Base-by-base conservation (phyloP, 2,797 vertebrate genomes). In the Karalla daura region DNA sequence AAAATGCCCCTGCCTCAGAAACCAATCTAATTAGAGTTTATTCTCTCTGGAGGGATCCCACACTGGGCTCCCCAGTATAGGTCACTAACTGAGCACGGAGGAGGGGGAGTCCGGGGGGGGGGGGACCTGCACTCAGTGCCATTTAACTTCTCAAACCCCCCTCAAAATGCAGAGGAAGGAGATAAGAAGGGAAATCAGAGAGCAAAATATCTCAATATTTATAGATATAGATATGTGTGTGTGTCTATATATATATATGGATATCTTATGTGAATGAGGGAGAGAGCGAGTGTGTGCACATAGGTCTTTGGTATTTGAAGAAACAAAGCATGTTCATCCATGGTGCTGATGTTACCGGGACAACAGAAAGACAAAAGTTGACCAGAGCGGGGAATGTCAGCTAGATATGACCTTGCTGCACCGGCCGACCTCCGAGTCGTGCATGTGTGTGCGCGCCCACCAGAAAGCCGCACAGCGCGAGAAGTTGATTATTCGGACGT, bases 341-440 rank as follows among this genome's bases (percentile, higher is more conserved):
- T 66, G 83, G 82, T 23, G 59, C 66, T 78, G 77, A 67, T 52
- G 91, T 94, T 87, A 81, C 93, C 91, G 86, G 33, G 88, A 90
- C 92, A 81, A 94, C 94, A 63, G 44, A 75, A 69, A 78, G 81
- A 94, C 93, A 94, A 94, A 93, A 91, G 93, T 92, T 94, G 90
- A 93, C 89, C 82, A 81, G 78, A 79, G 59, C 62, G 53, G 77
- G 76, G 93, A 94, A 94, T 94, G 92, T 88, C 84, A 85, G 82
- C 56, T 63, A 72, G 71, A 79, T 78, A 81, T 91, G 91, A 94
- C 92, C 91, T 91, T 92, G 84, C 74, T 83, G 80, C 84, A 68
- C 79, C 69, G 56, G 71, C 13, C 36, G 70, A 84, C 78, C 74
- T 64, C 27, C 65, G 59, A 74, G 45, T 75, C 55, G 45, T 75